Conservation (phyloP, 2,797 vertebrate genomes). For the Apogon hyalosoma region DNA sequence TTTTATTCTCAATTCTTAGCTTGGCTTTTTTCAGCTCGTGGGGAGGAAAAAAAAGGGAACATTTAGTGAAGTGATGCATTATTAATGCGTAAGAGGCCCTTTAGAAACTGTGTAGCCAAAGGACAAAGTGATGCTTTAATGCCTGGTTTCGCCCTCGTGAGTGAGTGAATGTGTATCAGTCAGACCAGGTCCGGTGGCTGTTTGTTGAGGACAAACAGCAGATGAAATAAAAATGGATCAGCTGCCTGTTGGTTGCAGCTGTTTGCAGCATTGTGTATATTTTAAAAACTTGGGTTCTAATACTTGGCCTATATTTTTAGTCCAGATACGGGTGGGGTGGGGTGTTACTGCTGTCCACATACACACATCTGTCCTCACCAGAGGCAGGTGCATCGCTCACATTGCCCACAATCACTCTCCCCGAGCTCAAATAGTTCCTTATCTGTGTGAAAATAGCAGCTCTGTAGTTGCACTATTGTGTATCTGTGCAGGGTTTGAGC, state of each 20-base stretch:
- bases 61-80: constrained; percentile 33
- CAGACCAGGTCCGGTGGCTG: neutral
- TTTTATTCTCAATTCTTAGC: constrained; percentile 1
- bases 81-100: constrained; percentile 28
- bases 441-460: constrained; percentile 49
- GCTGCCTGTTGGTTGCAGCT: neutral
- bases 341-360: neutral
- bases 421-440: constrained; percentile 50
- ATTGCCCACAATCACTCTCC: constrained; percentile 39
- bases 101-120: constrained; percentile 8
- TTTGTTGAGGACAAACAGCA: constrained; percentile 4
- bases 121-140: constrained; percentile 1
- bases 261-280: neutral
- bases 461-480: constrained; percentile 33
- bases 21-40: constrained; percentile 5
- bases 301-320: neutral
- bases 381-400: constrained; percentile 47
- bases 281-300: neutral
- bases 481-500: constrained; percentile 39
- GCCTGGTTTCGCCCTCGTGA: neutral
- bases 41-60: neutral
- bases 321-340: neutral
- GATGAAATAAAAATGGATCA: neutral
- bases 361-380: constrained; percentile 13
- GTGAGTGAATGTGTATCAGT: constrained; percentile 1